Evolutionary conservation across 2,113 vertebrate species (phyloP), one percentile per base, ranked within the genome.

Genomic region (Menidia beryllina): DNA sequence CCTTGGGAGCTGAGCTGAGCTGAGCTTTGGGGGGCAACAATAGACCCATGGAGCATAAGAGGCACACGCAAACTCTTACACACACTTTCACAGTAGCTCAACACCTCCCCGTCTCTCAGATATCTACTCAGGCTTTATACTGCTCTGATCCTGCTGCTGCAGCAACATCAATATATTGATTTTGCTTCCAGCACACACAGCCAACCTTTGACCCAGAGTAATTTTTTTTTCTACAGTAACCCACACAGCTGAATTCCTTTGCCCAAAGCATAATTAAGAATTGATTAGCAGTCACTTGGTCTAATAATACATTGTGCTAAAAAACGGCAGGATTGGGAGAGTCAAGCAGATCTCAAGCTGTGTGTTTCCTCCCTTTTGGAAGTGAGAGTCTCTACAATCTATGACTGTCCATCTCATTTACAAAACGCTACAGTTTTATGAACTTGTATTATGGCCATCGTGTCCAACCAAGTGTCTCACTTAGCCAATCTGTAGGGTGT

Each of bases 171-270:
- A 81, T 80, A 53, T 47, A 81, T 71, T 1, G 75, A 84, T 69
- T 64, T 26, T 13, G 45, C 55, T 57, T 30, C 55, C 68, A 36
- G 21, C 15, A 9, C 43, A 26, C 70, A 71, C 74, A 53, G 48
- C 39, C 54, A 27, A 39, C 82, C 56, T 86, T 75, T 85, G 85
- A 89, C 89, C 77, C 14, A 0, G 9, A 51, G 17, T 52, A 66
- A 55, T 74, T 75, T 87, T 84, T 82, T 75, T 87, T 84, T 82
- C 77, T 54, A 56, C 75, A 68, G 70, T 75, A 70, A 76, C 19
- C 55, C 24, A n/a, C 72, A 80, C 86, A 81, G 69, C 80, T 84
- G 69, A 63, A 60, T 53, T 64, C 24, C 45, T 58, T 43, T 20
- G 36, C 36, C 34, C 60, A 1, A 20, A 64, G 38, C 79, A 75